Percentiles rank a stretch among this genome's conserved stretches.
Evolutionary conservation across 2,888 invertebrate species (phyloP).

Genomic region (Drosophila sordidula): DNA sequence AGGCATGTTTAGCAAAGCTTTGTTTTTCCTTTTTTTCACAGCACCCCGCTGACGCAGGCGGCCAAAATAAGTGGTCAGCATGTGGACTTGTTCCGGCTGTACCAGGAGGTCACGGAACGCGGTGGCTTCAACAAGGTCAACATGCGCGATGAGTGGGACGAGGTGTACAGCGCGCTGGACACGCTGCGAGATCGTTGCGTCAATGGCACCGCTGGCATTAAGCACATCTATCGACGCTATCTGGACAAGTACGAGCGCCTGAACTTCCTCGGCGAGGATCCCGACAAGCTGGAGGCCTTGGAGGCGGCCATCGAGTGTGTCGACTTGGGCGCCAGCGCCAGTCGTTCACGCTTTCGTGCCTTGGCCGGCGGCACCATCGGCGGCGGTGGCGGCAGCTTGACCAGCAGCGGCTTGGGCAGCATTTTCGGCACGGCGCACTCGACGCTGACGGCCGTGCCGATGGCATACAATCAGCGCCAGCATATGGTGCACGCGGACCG

Average conservation of each 20-base stretch:
- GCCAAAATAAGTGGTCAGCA: slow-evolving; percentile 95
- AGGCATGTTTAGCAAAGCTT: background rate
- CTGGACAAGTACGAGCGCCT: slow-evolving; percentile 96
- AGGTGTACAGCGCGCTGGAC: slow-evolving; percentile 91
- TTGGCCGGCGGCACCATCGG: slow-evolving; percentile 86
- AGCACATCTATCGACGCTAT: slow-evolving; percentile 93
- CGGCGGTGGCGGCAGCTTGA: slow-evolving; percentile 86
- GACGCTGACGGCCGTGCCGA: slow-evolving; percentile 86
- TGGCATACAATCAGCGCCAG: slow-evolving; percentile 91
- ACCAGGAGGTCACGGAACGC: slow-evolving; percentile 94
- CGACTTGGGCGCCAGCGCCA: slow-evolving; percentile 88
- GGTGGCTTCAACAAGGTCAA: slow-evolving; percentile 99
- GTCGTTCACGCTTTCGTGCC: slow-evolving; percentile 87
- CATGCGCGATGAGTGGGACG: slow-evolving; percentile 94
- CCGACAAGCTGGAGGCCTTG: slow-evolving; percentile 90
- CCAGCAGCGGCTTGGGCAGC: slow-evolving; percentile 85
- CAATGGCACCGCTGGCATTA: slow-evolving; percentile 94
- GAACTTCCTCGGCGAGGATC: slow-evolving; percentile 95
- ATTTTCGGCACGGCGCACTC: slow-evolving; percentile 64
- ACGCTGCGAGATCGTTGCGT: slow-evolving; percentile 93
- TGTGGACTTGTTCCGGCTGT: slow-evolving; percentile 96
- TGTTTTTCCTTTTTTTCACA: slow-evolving; percentile 72
- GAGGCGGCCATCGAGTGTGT: slow-evolving; percentile 85
- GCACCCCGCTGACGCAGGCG: slow-evolving; percentile 87
- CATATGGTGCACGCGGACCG: slow-evolving; percentile 89